Evolutionary conservation across 1,140 invertebrate species (phyloP), one percentile per base, ranked within the genome.

Genomic region (Tetraneura akinire): DNA sequence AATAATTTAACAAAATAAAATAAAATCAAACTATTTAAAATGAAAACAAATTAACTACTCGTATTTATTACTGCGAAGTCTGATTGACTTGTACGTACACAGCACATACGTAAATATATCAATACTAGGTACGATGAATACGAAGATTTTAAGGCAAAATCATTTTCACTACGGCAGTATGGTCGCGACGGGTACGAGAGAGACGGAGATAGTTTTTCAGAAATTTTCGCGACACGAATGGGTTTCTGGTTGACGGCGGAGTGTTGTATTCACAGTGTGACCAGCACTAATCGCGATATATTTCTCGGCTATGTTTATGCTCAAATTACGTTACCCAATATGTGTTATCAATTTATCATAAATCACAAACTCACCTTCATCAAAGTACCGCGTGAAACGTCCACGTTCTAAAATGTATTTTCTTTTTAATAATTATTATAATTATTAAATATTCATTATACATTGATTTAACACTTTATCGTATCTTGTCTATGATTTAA

Each of bases 211-310:
- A 76, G 37, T 47, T 60, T 55, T 60, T 57, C 23, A 13, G 68
- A 51, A 78, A n/a, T 78, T 78, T 78, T 78, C 55, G 74, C 53
- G 53, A 78, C 55, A 78, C 74, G 55, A 78, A 76, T 76, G 73
- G 73, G 49, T 57, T 57, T 76, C 37, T 18, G 73, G 51, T 76
- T 57, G 73, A 74, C 64, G 9, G n/a, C 14, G 73, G 53, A 53
- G 60, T 76, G 73, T 78, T 62, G 37, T 47, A 21, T 42, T 26
- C 1, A 9, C 74, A 78, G 74, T 78, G 53, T 26, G 37, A 29
- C 74, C 73, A 37, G n/a, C 5, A 0, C 13, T 26, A 23, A 18
- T 8, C 26, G 68, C 21, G 21, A 45, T 8, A 6, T 47, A 68
- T 47, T 14, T 68, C 66, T 13, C 66, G 21, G 66, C 21, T 37